Evolutionary conservation across 2,888 invertebrate genomes (phyloP), one percentile per base, ranked within the genome.

Genomic region (Catocala nupta): DNA sequence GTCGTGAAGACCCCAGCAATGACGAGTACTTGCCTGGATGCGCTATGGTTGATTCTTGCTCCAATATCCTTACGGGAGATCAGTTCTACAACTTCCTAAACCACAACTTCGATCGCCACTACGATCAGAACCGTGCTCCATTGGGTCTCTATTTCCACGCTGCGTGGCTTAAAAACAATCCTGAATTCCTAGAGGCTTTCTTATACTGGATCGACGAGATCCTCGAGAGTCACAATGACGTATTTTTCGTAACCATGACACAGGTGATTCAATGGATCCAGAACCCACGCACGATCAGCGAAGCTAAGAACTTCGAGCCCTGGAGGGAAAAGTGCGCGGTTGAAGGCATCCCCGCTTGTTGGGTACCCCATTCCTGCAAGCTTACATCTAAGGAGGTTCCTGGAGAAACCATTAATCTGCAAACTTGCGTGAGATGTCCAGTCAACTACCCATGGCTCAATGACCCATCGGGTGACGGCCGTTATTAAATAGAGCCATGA

Each of bases 201-300:
- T 94, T 98, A 16, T 98, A 97, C 88, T 98, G 98, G 98, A 96
- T 98, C 83, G 98, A 98, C 87, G 98, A 98, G 91, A 95, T 98
- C 65, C 92, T 98, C 44, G 94, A 96, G 77, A 97, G 96, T 75
- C 97, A 98, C 94, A 97, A 97, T 75, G 98, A 98, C 85, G 98
- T 98, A 9, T 98, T 98, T 92, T 98, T 98, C 88, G 97, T 98
- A 12, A 98, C 98, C 65, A 98, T 98, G 98, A 98, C 98, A n/a
- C 98, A 98, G 89, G 98, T 98, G 7, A 98, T 98, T 78, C 98
- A 98, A 86, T 98, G 98, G 98, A 98, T 98, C 85, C 98, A 98
- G 86, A 98, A 98, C 87, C 98, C 98, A 51, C 95, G 97, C 66
- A 98, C 98, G 11, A 87, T 97, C 76, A 95, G 96, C 61, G 98